A percentile compares a stretch with the other conserved stretches of the same genome.
Conservation (phyloP, 2,113 vertebrate species). For the Cinclus mexicanus region DNA sequence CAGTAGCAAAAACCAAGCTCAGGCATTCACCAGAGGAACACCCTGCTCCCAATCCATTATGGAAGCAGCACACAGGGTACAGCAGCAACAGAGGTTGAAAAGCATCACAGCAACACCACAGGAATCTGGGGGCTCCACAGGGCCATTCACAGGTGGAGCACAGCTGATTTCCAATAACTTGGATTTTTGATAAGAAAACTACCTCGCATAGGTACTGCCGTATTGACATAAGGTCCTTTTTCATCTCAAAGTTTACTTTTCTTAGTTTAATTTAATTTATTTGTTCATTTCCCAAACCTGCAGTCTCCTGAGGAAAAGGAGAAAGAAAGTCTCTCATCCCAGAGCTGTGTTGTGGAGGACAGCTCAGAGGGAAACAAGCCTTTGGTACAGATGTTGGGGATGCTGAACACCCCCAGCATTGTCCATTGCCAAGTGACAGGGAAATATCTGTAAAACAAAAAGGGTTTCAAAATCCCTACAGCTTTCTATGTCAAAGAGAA, state of each 20-base stretch:
- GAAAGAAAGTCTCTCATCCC: neutral
- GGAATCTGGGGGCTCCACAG: neutral
- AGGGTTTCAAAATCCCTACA: neutral
- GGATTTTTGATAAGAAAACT: neutral
- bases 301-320: neutral
- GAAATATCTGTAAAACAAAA: neutral
- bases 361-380: neutral
- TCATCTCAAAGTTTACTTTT: neutral
- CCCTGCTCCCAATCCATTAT: neutral
- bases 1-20: neutral
- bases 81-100: neutral
- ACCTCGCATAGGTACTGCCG: neutral
- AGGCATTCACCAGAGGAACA: neutral
- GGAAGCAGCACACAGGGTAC: neutral
- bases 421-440: neutral
- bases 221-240: neutral
- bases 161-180: neutral
- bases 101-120: neutral
- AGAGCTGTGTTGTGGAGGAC: neutral
- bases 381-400: neutral
- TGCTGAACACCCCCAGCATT: neutral
- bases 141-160: neutral
- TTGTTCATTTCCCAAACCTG: rapidly evolving
- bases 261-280: neutral
- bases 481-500: neutral